These are phyloP conservation scores for Condylura cristata DNA, from an alignment of 2,113 vertebrate species.

Conservation along the genomic window DNA sequence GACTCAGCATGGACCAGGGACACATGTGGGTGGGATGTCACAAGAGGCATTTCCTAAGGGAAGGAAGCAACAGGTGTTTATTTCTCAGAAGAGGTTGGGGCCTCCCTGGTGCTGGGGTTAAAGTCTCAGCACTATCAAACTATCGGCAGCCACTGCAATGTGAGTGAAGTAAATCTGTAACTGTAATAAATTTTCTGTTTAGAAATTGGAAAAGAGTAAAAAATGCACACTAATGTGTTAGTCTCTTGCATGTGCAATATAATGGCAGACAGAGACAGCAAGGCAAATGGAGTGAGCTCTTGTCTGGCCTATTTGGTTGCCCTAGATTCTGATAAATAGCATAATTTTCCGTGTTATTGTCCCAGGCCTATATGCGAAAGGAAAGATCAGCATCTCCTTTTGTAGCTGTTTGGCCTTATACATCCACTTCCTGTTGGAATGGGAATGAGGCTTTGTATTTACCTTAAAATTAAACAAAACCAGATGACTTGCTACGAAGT, in stretches of 20 bases:
- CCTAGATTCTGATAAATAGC: not conserved
- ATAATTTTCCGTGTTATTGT: not conserved
- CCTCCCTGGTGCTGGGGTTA: too few species aligned
- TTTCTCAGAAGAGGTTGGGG: not conserved
- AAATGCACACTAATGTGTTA: not conserved
- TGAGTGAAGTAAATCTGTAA: slow-evolving; percentile 8
- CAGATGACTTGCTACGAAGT: not conserved
- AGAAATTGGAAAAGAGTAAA: slow-evolving; percentile 8
- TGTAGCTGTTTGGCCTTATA: not conserved
- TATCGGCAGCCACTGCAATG: too few species aligned
- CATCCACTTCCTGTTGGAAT: not conserved
- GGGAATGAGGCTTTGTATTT: not conserved
- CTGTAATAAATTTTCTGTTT: not conserved
- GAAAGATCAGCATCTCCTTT: not conserved
- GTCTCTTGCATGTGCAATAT: not conserved
- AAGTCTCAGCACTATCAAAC: too few species aligned
- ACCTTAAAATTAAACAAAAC: not conserved
- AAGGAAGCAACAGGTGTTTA: not conserved
- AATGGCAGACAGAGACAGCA: not conserved
- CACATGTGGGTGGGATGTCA: not conserved
- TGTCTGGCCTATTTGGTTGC: not conserved
- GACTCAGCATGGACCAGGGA: not conserved
- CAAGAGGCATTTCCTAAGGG: slow-evolving; percentile 19
- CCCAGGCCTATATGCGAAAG: not conserved
- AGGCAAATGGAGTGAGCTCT: not conserved